A percentile compares a stretch with the other conserved stretches of the same genome.
These are phyloP conservation scores for Prenolepis imparis DNA, from an alignment of 2,888 invertebrate species.

Conservation along the genomic window DNA sequence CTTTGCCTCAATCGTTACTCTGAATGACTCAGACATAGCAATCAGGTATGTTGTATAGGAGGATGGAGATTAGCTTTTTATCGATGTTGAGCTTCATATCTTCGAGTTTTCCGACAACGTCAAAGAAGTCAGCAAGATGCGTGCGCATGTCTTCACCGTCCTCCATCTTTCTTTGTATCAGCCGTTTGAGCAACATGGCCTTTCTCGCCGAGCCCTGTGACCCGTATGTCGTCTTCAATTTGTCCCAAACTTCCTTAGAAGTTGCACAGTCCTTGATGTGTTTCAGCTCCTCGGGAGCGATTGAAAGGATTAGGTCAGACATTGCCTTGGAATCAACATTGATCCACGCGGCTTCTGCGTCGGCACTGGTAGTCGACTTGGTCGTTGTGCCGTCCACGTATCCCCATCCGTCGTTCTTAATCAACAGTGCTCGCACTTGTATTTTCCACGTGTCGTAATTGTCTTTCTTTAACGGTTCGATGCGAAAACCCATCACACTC, in stretches of 20 bases:
- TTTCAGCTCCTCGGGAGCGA: neutral
- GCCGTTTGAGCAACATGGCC: neutral
- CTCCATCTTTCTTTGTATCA: neutral
- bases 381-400: neutral
- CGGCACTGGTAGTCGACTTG: neutral
- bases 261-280: neutral
- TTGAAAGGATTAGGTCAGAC: neutral
- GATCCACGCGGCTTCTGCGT: neutral
- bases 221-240: neutral
- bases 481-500: neutral
- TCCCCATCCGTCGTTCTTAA: neutral
- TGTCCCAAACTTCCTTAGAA: neutral
- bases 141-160: neutral
- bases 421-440: neutral
- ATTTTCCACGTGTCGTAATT: conserved; percentile 13
- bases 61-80: neutral
- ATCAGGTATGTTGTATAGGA: neutral
- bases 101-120: neutral
- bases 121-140: neutral
- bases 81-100: neutral
- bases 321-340: neutral
- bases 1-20: neutral
- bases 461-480: neutral
- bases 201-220: neutral
- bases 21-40: neutral